Conservation (phyloP, 2,888 invertebrate species). For the Drosophila rubida region DNA sequence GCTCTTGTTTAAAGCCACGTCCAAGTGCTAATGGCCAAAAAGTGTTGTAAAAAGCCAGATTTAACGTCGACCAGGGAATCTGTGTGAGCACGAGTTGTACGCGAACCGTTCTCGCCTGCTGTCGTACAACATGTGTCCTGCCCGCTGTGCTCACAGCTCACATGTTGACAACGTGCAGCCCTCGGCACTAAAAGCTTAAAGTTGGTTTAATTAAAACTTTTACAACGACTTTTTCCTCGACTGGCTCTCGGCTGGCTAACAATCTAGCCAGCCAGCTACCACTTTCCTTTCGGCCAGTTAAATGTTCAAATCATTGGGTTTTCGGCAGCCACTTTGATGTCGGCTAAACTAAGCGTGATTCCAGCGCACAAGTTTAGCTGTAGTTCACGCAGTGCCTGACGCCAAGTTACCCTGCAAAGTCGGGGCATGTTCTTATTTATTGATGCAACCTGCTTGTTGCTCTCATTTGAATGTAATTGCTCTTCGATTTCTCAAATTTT, state of each 20-base stretch:
- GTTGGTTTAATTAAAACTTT: slow-evolving; percentile 74
- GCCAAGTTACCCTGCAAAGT: not conserved
- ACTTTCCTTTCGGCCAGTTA: slow-evolving; percentile 19
- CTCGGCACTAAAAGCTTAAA: slow-evolving; percentile 67
- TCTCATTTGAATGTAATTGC: too few species aligned
- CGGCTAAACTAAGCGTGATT: slow-evolving; percentile 10
- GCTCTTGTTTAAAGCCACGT: not conserved
- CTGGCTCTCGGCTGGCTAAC: not conserved
- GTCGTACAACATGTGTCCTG: slow-evolving; percentile 33
- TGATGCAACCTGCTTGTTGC: too few species aligned
- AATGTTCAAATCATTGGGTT: slow-evolving; percentile 21
- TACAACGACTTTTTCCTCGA: slow-evolving; percentile 24
- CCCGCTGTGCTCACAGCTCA: slow-evolving; percentile 30
- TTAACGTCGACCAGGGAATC: slow-evolving; percentile 37
- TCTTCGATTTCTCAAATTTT: too few species aligned
- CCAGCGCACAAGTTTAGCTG: not conserved
- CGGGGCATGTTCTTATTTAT: too few species aligned
- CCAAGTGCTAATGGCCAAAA: slow-evolving; percentile 65
- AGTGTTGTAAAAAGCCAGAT: slow-evolving; percentile 57
- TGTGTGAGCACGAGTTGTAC: not conserved
- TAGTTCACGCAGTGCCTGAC: not conserved
- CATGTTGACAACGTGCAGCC: slow-evolving; percentile 53
- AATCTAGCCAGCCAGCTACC: not conserved
- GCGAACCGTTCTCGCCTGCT: not conserved
- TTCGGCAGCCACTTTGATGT: slow-evolving; percentile 22